Percentiles rank a stretch among this genome's conserved stretches.
Conservation (phyloP, 2,888 invertebrate species). For the Galerucella pusilla region DNA sequence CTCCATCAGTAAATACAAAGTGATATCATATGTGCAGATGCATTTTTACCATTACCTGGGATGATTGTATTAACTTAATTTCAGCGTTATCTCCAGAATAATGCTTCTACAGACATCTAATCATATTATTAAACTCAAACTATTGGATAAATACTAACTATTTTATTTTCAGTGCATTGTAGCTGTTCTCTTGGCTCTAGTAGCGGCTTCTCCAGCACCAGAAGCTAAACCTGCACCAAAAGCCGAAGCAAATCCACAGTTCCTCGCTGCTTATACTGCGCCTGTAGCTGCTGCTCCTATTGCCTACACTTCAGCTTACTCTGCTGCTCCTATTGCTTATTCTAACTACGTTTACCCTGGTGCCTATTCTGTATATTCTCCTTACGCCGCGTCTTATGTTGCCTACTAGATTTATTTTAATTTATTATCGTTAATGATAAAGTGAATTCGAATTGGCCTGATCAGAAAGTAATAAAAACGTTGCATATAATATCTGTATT, state of each 20-base stretch:
- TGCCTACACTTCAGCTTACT: slow-evolving; percentile 23
- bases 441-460: slow-evolving; percentile 8
- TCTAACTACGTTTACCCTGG: slow-evolving; percentile 26
- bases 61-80: no score
- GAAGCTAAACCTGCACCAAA: slow-evolving; percentile 21
- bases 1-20: no score
- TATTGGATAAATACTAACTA: neutral
- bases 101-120: no score
- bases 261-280: slow-evolving; percentile 18
- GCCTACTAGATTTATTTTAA: slow-evolving; percentile 13
- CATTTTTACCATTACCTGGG: no score
- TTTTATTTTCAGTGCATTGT: slow-evolving; percentile 22
- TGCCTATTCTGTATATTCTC: slow-evolving; percentile 27
- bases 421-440: neutral
- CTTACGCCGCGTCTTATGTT: slow-evolving; percentile 22
- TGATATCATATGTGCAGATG: no score
- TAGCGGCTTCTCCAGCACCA: slow-evolving; percentile 21
- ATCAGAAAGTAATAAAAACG: neutral
- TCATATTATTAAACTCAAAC: no score
- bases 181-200: slow-evolving; percentile 17
- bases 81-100: no score
- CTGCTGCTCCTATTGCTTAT: slow-evolving; percentile 17
- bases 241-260: slow-evolving; percentile 21
- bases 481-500: no score
- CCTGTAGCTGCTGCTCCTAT: slow-evolving; percentile 25